A percentile compares a stretch with the other conserved stretches of the same genome.
Conservation (phyloP, 2,888 invertebrate species). For the Dorcus hopei region DNA sequence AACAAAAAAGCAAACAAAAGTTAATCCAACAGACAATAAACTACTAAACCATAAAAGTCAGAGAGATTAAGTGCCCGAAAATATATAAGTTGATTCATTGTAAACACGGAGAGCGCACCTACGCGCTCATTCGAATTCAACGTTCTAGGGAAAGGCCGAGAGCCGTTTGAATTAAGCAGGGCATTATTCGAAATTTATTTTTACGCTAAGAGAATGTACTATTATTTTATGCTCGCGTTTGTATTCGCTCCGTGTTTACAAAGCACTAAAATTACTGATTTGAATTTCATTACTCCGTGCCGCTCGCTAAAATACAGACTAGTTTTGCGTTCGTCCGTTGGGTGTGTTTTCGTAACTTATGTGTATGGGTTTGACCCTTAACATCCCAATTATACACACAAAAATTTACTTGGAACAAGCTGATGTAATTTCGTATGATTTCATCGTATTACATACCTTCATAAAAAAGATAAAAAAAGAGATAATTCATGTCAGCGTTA, state of each 20-base stretch:
- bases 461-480: too few relatives aligned
- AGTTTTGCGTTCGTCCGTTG: too few relatives aligned
- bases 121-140: not conserved
- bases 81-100: not conserved
- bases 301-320: not conserved
- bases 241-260: not conserved
- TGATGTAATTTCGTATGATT: too few relatives aligned
- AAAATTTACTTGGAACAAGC: too few relatives aligned
- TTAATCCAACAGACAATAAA: not conserved
- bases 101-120: not conserved
- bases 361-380: too few relatives aligned
- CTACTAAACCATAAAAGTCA: slow-evolving; percentile 1
- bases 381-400: too few relatives aligned
- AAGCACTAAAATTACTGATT: not conserved
- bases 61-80: not conserved
- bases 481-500: too few relatives aligned
- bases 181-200: slow-evolving; percentile 1
- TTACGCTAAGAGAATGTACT: not conserved
- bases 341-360: too few relatives aligned
- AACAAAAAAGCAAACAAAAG: not conserved
- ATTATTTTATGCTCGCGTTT: not conserved
- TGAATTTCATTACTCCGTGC: not conserved
- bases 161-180: not conserved
- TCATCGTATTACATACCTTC: too few relatives aligned
- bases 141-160: not conserved